Conservation (phyloP, 1,140 invertebrate species). For the Bombus haemorrhoidalis region DNA sequence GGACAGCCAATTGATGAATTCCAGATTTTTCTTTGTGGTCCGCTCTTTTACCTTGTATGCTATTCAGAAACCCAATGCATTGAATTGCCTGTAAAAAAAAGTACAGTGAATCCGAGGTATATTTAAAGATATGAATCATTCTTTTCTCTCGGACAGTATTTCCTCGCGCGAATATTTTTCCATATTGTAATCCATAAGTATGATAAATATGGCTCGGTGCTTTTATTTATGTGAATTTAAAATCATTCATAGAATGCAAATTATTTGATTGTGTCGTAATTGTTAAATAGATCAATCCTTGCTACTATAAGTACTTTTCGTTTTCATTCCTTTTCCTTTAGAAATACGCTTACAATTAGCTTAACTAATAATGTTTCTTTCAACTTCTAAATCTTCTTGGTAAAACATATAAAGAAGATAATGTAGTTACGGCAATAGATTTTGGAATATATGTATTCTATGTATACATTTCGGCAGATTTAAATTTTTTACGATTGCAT, state of each 20-base stretch:
- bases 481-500: background rate
- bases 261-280: background rate
- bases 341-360: too few species aligned
- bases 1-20: conserved; percentile 31
- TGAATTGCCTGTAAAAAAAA: background rate
- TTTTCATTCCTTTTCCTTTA: too few species aligned
- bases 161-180: background rate
- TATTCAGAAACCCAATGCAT: background rate
- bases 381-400: too few species aligned
- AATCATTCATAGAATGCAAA: background rate
- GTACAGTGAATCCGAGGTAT: too few species aligned
- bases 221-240: background rate
- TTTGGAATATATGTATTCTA: too few species aligned
- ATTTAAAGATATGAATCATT: background rate
- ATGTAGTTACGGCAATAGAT: too few species aligned
- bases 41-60: background rate
- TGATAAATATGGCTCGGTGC: background rate
- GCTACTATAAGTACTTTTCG: background rate
- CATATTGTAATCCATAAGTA: background rate
- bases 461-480: background rate
- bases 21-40: conserved; percentile 27
- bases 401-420: too few species aligned
- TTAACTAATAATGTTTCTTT: too few species aligned
- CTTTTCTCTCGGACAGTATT: background rate
- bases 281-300: background rate